Evolutionary conservation across 2,888 invertebrate species (phyloP).

Genomic region (Leucophora obtusa): DNA sequence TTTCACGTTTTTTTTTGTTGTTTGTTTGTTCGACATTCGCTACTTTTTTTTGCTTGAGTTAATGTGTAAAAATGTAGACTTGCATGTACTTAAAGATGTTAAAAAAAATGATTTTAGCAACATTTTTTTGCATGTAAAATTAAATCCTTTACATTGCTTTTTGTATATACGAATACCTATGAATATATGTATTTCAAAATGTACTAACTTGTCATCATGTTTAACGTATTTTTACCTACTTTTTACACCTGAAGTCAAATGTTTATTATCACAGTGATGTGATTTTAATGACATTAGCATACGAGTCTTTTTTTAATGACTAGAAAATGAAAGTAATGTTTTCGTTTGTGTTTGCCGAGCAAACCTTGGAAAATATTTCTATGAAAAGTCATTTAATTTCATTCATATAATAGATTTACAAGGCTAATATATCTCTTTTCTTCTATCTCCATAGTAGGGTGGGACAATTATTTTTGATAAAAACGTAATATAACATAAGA

Average conservation of each 20-base stretch:
- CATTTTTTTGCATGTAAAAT: not conserved
- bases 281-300: not conserved
- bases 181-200: not conserved
- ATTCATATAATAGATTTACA: too few species aligned
- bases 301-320: not conserved
- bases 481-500: too few species aligned
- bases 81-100: conserved; percentile 28
- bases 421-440: too few species aligned
- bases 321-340: not conserved
- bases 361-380: not conserved
- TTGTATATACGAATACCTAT: not conserved
- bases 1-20: not conserved
- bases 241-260: not conserved
- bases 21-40: conserved; percentile 35
- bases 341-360: not conserved
- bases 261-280: not conserved
- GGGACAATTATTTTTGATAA: too few species aligned
- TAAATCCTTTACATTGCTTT: not conserved
- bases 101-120: not conserved
- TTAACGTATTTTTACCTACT: not conserved
- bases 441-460: too few species aligned
- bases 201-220: not conserved
- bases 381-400: too few species aligned
- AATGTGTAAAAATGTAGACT: conserved; percentile 32
- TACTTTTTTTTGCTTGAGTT: conserved; percentile 42